Evolutionary conservation across 2,888 invertebrate genomes (phyloP).

Genomic region (Lysandra coridon): DNA sequence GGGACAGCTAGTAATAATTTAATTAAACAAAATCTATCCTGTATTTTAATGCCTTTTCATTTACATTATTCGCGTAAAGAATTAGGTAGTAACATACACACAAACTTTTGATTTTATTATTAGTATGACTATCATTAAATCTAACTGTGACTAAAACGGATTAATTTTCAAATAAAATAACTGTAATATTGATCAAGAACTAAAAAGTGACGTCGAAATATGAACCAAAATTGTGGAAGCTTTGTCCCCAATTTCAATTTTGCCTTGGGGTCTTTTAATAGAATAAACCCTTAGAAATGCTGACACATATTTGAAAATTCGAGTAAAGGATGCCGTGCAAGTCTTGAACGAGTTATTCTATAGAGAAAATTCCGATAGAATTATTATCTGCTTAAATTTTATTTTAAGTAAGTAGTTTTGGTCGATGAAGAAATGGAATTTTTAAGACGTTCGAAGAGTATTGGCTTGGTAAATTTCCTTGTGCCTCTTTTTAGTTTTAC

Average conservation of each 20-base stretch:
- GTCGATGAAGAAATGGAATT: background rate
- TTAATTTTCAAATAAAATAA: background rate
- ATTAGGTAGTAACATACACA: too few relatives aligned
- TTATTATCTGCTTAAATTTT: background rate
- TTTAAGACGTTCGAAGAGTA: background rate
- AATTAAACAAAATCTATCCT: too few relatives aligned
- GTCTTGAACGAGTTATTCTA: background rate
- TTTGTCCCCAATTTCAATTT: background rate
- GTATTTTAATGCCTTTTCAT: too few relatives aligned
- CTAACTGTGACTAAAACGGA: background rate
- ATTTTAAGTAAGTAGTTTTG: background rate
- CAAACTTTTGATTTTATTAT: too few relatives aligned
- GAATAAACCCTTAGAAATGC: background rate
- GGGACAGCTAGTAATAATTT: too few relatives aligned
- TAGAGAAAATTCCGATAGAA: constrained; percentile 12
- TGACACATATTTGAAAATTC: constrained; percentile 17
- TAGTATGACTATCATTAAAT: background rate
- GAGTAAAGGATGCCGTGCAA: background rate
- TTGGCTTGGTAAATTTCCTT: too few relatives aligned
- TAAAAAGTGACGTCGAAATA: background rate
- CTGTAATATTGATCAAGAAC: background rate
- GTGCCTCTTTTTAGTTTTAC: too few relatives aligned
- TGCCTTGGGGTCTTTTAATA: background rate
- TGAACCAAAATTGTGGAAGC: background rate
- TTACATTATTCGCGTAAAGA: too few relatives aligned